Conservation (phyloP, 2,113 vertebrate species). For the Rhombomys opimus region DNA sequence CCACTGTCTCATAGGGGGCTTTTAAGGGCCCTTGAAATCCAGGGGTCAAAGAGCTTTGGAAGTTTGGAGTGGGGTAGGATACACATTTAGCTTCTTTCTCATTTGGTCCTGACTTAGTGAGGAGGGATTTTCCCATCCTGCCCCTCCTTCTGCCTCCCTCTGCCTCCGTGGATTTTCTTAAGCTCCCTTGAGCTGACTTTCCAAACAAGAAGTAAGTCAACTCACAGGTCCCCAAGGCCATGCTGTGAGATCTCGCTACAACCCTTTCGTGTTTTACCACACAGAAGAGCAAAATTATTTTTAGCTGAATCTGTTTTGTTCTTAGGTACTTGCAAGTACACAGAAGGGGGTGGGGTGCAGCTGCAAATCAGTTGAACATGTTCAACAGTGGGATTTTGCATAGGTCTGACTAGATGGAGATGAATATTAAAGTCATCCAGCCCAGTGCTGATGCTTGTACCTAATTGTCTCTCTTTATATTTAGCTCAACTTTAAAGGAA, state of each 20-base stretch:
- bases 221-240: background rate
- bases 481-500: slow-evolving; percentile 68
- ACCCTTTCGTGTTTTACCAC: background rate
- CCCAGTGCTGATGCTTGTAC: slow-evolving; percentile 55
- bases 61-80: background rate
- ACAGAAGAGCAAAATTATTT: slow-evolving; percentile 20
- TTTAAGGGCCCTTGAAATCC: slow-evolving; percentile 47
- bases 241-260: slow-evolving; percentile 17
- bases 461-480: slow-evolving; percentile 72
- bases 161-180: background rate
- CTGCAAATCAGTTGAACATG: slow-evolving; percentile 17
- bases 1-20: background rate
- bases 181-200: background rate
- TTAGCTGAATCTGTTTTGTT: slow-evolving; percentile 33
- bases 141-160: background rate
- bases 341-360: background rate
- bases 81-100: background rate
- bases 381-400: slow-evolving; percentile 17
- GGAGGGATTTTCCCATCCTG: background rate
- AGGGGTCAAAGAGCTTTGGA: background rate
- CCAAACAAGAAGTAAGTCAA: slow-evolving; percentile 21
- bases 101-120: background rate
- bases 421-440: slow-evolving; percentile 47
- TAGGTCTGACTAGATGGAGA: background rate
- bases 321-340: background rate